phyloP scores from a whole-genome alignment of 2,113 vertebrate genomes.

The Chionodraco myersi region DNA sequence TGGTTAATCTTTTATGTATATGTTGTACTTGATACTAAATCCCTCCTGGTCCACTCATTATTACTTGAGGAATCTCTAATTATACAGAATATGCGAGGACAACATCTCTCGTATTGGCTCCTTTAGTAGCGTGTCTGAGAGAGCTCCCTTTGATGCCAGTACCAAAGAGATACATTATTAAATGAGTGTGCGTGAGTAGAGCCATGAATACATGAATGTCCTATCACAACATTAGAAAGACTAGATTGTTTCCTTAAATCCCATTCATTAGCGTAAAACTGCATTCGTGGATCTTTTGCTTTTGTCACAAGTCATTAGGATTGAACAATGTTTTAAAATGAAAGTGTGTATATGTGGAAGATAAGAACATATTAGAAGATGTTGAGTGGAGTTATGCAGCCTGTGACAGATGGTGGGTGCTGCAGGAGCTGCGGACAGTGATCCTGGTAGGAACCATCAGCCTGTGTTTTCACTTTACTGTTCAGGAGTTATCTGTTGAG shows the following conservation, averaged over 20 bases:
- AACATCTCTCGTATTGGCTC: constrained; percentile 23
- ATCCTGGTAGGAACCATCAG: neutral
- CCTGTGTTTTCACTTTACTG: neutral
- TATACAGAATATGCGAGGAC: constrained; percentile 13
- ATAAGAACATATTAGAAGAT: neutral
- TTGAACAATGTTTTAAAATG: neutral
- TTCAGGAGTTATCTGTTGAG: constrained; percentile 14
- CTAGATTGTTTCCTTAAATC: constrained; percentile 1
- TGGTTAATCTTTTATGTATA: neutral
- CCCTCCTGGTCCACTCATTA: constrained; percentile 46
- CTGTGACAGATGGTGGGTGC: neutral
- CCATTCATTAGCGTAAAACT: neutral
- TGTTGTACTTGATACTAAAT: constrained; percentile 27
- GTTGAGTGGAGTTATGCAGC: neutral
- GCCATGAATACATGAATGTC: constrained; percentile 44
- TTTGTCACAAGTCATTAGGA: neutral
- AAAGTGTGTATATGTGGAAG: neutral
- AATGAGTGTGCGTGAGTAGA: constrained; percentile 30
- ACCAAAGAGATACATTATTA: constrained; percentile 55
- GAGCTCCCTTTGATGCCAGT: constrained; percentile 51
- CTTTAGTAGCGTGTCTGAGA: constrained; percentile 17
- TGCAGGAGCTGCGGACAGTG: neutral
- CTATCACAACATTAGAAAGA: constrained; percentile 27
- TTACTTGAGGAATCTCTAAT: constrained; percentile 27
- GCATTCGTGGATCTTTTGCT: neutral